A percentile compares a stretch with the other conserved stretches of the same genome.
phyloP scores from a whole-genome alignment of 1,140 invertebrate genomes.

The Pentalonia nigronervosa region DNA sequence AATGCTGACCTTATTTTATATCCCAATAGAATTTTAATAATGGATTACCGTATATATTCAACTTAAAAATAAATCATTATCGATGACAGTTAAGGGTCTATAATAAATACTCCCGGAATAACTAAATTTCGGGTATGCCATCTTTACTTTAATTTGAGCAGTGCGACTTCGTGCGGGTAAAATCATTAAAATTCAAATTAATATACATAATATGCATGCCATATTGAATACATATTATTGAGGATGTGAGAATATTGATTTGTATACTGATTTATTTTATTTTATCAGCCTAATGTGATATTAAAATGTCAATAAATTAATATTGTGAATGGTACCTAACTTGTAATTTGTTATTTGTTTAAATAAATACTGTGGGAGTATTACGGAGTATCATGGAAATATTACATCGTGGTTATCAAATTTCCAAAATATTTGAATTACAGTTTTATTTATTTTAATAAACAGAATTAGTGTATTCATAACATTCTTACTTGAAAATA shows the following conservation, averaged over 20 bases:
- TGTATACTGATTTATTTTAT: background rate
- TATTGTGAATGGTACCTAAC: too few relatives aligned
- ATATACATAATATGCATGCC: background rate
- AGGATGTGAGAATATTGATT: background rate
- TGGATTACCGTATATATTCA: background rate
- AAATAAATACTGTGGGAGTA: background rate
- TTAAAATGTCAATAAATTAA: background rate
- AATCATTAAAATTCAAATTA: background rate
- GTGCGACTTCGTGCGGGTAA: background rate
- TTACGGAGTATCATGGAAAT: too few relatives aligned
- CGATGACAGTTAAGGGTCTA: background rate
- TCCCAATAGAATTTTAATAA: background rate
- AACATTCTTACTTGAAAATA: background rate
- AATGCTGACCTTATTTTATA: background rate
- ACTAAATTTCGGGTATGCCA: background rate
- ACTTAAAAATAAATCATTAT: slow-evolving; percentile 7
- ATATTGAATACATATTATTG: background rate
- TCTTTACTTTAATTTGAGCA: background rate
- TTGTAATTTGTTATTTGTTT: background rate
- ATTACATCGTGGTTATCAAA: background rate
- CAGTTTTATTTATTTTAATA: background rate
- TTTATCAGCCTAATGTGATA: background rate
- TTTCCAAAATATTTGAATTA: background rate
- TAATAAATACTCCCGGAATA: background rate
- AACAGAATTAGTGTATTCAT: background rate